Conservation (phyloP, 2,797 vertebrate genomes). For the Galago senegalensis region DNA sequence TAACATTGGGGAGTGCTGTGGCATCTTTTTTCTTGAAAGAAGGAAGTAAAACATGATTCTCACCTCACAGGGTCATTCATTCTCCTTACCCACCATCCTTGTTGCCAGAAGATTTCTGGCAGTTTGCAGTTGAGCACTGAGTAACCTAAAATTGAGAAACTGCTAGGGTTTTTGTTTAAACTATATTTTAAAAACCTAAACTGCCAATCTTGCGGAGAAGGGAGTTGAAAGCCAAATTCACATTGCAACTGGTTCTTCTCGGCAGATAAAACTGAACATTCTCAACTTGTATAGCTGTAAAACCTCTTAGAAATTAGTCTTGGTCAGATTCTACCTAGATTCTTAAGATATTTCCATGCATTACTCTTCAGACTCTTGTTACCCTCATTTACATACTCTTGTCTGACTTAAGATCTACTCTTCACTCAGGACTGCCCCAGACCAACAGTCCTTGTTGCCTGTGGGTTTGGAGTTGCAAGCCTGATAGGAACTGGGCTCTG, state of each 20-base stretch:
- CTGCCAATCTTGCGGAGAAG: neutral
- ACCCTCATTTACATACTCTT: neutral
- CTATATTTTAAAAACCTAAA: conserved; percentile 40
- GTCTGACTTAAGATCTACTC: neutral
- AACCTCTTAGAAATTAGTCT: neutral
- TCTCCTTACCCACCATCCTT: neutral
- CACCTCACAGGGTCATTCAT: neutral
- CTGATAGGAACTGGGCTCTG: neutral
- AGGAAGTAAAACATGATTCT: conserved; percentile 35
- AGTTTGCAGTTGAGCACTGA: conserved; percentile 46
- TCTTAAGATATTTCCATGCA: neutral
- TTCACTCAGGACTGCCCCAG: neutral
- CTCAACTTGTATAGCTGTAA: conserved; percentile 7
- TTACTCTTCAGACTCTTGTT: neutral
- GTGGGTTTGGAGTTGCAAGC: neutral
- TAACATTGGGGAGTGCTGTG: neutral
- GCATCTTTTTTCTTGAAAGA: neutral
- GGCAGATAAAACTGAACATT: conserved; percentile 51
- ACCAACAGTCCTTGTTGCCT: neutral
- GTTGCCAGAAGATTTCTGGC: conserved; percentile 46
- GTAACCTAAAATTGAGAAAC: conserved; percentile 54
- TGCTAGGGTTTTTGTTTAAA: conserved; percentile 47
- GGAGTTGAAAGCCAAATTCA: conserved; percentile 46
- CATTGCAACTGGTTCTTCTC: conserved; percentile 9
- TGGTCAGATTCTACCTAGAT: neutral